Percentiles rank a stretch among this genome's conserved stretches.
These are phyloP conservation scores for Notoglanidium macrostoma DNA, from an alignment of 2,797 vertebrate species.

Conservation along the genomic window DNA sequence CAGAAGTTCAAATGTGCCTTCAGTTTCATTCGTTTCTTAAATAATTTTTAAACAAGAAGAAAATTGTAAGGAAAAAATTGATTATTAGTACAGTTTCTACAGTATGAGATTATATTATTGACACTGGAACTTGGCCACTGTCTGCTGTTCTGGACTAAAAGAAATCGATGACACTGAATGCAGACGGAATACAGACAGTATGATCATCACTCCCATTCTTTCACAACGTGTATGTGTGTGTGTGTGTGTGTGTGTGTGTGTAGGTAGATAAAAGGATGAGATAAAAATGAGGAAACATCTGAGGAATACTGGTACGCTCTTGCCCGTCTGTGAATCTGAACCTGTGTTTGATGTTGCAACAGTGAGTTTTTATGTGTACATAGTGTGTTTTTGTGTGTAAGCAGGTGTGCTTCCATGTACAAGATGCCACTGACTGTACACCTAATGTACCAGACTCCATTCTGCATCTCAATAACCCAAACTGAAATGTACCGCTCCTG, in stretches of 20 bases:
- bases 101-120: slow-evolving; percentile 55
- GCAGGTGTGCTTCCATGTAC: slow-evolving; percentile 26
- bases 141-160: slow-evolving; percentile 58
- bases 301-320: slow-evolving; percentile 50
- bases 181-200: slow-evolving; percentile 43
- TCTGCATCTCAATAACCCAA: slow-evolving; percentile 10
- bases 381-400: slow-evolving; percentile 45
- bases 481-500: neutral
- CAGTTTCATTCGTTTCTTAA: neutral
- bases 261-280: slow-evolving; percentile 54
- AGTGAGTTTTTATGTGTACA: neutral
- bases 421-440: neutral
- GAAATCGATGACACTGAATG: slow-evolving; percentile 52
- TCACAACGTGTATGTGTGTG: slow-evolving; percentile 26
- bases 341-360: slow-evolving; percentile 68
- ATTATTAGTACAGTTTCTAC: slow-evolving; percentile 63
- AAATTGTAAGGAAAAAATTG: neutral
- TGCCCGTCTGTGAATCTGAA: slow-evolving; percentile 30
- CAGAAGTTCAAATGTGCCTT: neutral
- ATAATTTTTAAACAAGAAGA: neutral
- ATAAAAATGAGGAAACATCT: slow-evolving; percentile 57
- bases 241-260: slow-evolving; percentile 39
- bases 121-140: slow-evolving; percentile 53
- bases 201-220: slow-evolving; percentile 38
- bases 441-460: neutral